phyloP scores from a whole-genome alignment of 2,113 vertebrate species.

The Ginglymostoma cirratum region DNA sequence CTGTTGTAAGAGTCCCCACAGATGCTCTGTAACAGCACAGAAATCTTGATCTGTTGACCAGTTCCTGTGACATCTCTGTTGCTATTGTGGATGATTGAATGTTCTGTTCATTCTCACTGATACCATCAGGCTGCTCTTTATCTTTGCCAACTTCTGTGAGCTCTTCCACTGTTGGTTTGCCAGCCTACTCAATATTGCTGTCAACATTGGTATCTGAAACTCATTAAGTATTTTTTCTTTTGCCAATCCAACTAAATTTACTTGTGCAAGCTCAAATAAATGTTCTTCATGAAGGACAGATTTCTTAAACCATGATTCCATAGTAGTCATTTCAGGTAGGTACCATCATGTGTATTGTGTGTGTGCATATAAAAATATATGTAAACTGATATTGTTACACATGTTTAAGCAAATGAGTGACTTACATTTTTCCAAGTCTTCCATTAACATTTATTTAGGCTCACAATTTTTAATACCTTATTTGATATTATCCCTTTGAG shows the following conservation, averaged over 20 bases:
- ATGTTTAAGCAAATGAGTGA: background rate
- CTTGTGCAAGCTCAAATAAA: background rate
- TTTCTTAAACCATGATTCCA: background rate
- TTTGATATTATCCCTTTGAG: background rate
- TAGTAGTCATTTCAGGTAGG: background rate
- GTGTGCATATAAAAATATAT: no score
- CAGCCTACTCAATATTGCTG: background rate
- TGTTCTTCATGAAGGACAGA: background rate
- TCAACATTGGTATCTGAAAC: background rate
- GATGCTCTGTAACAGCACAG: background rate
- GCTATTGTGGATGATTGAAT: background rate
- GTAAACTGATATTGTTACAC: no score
- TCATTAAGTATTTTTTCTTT: background rate
- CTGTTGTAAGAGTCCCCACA: background rate
- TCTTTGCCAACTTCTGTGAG: background rate
- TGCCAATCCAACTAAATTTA: background rate
- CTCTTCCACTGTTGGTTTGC: background rate
- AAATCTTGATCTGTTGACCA: slow-evolving; percentile 13
- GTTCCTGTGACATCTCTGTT: background rate
- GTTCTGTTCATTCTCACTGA: background rate
- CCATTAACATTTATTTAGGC: background rate
- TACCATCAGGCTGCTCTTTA: background rate
- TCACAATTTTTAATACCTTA: background rate
- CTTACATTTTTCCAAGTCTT: background rate
- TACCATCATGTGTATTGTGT: background rate